Base-by-base conservation (phyloP, 64 coral and sea anemone genomes). In the Anthopleura sola region DNA sequence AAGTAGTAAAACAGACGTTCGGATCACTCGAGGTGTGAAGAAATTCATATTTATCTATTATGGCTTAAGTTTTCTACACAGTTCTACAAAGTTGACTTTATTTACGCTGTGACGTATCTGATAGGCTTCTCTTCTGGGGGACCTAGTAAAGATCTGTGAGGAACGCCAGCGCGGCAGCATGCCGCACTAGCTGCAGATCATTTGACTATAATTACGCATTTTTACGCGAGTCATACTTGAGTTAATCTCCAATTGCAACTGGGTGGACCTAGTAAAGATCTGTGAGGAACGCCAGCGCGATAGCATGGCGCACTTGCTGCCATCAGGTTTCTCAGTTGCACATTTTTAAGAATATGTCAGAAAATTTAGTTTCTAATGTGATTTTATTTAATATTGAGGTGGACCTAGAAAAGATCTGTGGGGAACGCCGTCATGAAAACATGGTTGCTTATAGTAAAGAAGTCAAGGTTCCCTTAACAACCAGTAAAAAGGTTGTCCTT, bases 391-490 rank as follows among this genome's bases (percentile, higher is more conserved):
- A 26, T 15, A 21, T 79, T 77, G 47, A 92, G 90, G 68, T 60
- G 55, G 40, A 33, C 49, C 18, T 87, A 44, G 60, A 82, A 54
- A 78, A 86, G 38, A 55, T 87, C n/a, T 87, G 85, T 57, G 78
- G 37, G 33, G 84, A 87, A 82, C 85, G 90, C 71, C 90, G 79
- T 14, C 90, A 92, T 33, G 90, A 92, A 48, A 92, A 92, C 79
- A 83, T 92, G 85, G 77, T 92, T 36, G 90, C 85, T 8, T 92
- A 92, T 58, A 92, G 90, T 78, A 92, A 83, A 62, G 90, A 92
- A 48, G 90, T 92, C 10, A 85, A 92, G 37, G 69, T 83, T 47
- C 90, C 90, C 6, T 77, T 92, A 32, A 81, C 80, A 23, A 92
- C 85, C 26, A 92, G 90, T 19, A 92, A 87, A 47, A 92, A 87